Evolutionary conservation across 2,113 vertebrate genomes (phyloP).

Genomic region (Pterophyllum scalare): DNA sequence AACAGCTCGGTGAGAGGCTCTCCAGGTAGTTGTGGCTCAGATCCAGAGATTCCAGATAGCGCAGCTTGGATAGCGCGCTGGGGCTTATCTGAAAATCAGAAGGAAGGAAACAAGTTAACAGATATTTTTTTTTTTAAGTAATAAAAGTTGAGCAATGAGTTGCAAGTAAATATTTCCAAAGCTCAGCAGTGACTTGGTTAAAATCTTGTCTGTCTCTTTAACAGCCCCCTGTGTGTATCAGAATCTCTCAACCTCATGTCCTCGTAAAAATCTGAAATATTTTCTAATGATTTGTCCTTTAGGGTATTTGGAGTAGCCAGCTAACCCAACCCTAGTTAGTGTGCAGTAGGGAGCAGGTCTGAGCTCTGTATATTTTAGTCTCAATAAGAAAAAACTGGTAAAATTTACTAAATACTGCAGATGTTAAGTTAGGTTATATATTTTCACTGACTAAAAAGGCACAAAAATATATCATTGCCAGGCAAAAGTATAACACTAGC

Average conservation of each 20-base stretch:
- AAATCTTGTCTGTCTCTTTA: background rate
- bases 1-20: conserved; percentile 81
- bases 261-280: background rate
- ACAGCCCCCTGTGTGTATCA: background rate
- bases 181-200: background rate
- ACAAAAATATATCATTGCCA: background rate
- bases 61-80: conserved; percentile 88
- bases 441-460: background rate
- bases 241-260: background rate
- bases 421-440: background rate
- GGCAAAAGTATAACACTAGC: background rate
- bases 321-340: background rate
- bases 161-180: background rate
- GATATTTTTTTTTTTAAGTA: background rate
- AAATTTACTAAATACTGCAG: background rate
- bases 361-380: background rate
- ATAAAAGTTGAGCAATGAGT: background rate
- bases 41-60: conserved; percentile 94
- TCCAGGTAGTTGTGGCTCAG: conserved; percentile 91
- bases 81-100: conserved; percentile 69
- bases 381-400: background rate
- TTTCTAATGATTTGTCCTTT: background rate
- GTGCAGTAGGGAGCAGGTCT: background rate
- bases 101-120: background rate
- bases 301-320: background rate